phyloP scores from a whole-genome alignment of 2,797 vertebrate genomes.

The Mormyrops attenuatus region DNA sequence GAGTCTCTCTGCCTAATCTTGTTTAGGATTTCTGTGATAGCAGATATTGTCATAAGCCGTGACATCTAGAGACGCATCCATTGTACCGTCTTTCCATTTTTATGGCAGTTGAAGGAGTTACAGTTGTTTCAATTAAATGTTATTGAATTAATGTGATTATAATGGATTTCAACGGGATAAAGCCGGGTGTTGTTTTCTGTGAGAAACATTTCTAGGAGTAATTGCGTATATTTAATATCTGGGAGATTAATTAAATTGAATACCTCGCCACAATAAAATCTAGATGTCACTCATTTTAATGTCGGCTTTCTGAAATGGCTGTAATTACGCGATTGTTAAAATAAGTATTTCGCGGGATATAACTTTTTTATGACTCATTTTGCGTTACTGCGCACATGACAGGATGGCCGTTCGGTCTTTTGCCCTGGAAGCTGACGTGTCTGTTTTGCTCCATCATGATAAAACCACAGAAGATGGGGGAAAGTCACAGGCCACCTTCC shows the following conservation, averaged over 20 bases:
- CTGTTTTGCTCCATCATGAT: background rate
- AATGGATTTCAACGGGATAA: constrained; percentile 10
- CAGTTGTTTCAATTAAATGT: constrained; percentile 19
- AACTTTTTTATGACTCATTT: background rate
- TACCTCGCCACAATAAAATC: background rate
- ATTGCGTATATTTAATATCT: constrained; percentile 9
- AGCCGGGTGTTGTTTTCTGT: constrained; percentile 1
- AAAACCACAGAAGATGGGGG: background rate
- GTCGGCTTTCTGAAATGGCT: background rate
- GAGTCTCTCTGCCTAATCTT: constrained; percentile 8
- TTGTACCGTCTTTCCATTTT: background rate
- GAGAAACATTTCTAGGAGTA: constrained; percentile 8
- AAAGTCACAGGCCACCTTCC: background rate
- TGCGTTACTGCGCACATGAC: background rate
- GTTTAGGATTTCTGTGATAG: constrained; percentile 6
- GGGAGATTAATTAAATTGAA: constrained; percentile 1
- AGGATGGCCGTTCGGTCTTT: background rate
- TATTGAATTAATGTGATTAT: constrained; percentile 13
- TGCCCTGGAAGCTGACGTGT: background rate
- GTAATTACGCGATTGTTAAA: background rate
- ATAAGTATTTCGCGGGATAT: background rate
- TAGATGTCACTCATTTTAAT: background rate
- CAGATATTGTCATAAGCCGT: background rate
- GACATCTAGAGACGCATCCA: background rate
- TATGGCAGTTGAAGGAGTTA: constrained; percentile 7